Evolutionary conservation across 1,140 invertebrate genomes (phyloP), one percentile per base, ranked within the genome.

Genomic region (Holcopasites calliopsidis): DNA sequence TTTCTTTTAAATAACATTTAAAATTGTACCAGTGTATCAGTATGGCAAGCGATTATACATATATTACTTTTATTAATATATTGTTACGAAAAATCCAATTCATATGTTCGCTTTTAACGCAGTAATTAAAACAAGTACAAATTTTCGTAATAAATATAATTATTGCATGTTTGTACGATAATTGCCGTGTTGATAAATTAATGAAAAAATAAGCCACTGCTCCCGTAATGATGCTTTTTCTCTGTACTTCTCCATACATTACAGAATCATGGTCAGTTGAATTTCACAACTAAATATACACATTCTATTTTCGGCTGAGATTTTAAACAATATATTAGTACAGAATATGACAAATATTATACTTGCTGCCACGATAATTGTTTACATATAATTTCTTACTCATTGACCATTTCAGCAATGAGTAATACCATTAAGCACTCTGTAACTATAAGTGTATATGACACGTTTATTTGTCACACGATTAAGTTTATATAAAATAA

Each of bases 401-500:
- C 31, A 62, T 49, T 72, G 54, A 49, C 50, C 52, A 60, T 47
- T 50, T 58, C 44, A 70, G 55, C 65, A 82, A 84, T 66, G 69
- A 79, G 52, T 50, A 64, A 55, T 52, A 42, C n/a, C 21, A 35
- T 69, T 80, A 80, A 84, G 68, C 50, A 80, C 57, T 71, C 40
- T 78, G 70, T 68, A 79, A 69, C 68, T 85, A 60, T 54, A 80
- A 61, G 50, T 85, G 76, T 60, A 66, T 71, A 82, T 57, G 73
- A 77, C 61, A 82, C 55, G 69, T 80, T 82, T 82, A 85, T 85
- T 85, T 85, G 77, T 85, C 80, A 80, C 61, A 80, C 52, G 69
- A 65, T 79, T 79, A 66, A 82, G 66, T 76, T 74, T 82, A 85
- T 84, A 84, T 82, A 85, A 85, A 85, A 85, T 84, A 84, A 84